Percentiles rank a stretch among this genome's conserved stretches.
Evolutionary conservation across 2,113 vertebrate species (phyloP).

Genomic region (Cephalopterus ornatus): DNA sequence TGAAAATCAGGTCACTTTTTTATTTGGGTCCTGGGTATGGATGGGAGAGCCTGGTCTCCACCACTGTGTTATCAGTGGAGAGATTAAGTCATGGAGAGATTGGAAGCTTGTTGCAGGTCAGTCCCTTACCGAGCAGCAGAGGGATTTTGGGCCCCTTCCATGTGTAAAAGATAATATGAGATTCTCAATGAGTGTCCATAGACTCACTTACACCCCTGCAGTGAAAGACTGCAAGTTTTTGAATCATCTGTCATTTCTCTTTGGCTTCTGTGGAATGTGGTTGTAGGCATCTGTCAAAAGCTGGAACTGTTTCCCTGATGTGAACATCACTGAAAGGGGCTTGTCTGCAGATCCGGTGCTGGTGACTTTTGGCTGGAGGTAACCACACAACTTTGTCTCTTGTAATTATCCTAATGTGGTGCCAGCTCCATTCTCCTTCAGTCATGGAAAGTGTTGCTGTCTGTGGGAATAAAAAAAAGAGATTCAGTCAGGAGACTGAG

Average conservation of each 20-base stretch:
- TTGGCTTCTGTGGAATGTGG: background rate
- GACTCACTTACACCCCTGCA: fast-evolving
- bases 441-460: background rate
- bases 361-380: background rate
- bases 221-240: background rate
- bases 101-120: background rate
- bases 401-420: background rate
- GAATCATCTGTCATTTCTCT: background rate
- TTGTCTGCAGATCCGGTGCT: background rate
- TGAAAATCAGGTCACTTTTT: constrained; percentile 40
- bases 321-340: background rate
- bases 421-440: background rate
- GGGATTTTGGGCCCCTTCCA: background rate
- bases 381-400: background rate
- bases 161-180: fast-evolving
- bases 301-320: background rate
- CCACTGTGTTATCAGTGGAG: background rate
- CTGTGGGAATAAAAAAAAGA: background rate
- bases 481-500: background rate
- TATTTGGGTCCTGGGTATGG: background rate
- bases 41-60: background rate
- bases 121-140: background rate
- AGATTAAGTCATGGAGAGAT: background rate
- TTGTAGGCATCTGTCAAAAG: background rate
- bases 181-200: background rate